Evolutionary conservation across 2,888 invertebrate genomes (phyloP).

Genomic region (Cabera pusaria): DNA sequence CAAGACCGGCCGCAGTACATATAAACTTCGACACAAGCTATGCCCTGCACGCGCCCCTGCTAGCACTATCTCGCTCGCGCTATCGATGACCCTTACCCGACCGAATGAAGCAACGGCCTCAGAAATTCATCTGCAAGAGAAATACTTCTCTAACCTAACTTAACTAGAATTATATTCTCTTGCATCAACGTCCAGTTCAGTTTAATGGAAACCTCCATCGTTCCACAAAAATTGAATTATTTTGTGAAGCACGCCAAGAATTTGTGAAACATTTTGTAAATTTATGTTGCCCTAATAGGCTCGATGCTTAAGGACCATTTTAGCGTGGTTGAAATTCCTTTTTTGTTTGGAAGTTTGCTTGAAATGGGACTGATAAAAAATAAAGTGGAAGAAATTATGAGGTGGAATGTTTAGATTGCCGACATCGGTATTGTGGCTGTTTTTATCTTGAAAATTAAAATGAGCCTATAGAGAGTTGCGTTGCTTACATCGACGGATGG

Average conservation of each 20-base stretch:
- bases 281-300: slow-evolving; percentile 69
- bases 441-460: no score
- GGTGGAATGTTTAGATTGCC: slow-evolving; percentile 52
- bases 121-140: slow-evolving; percentile 29
- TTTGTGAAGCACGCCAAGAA: slow-evolving; percentile 64
- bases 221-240: slow-evolving; percentile 61
- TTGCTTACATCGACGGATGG: slow-evolving; percentile 14
- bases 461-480: slow-evolving; percentile 38
- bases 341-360: slow-evolving; percentile 48
- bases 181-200: slow-evolving; percentile 11
- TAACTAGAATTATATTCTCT: slow-evolving; percentile 18
- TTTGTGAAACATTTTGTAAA: slow-evolving; percentile 60
- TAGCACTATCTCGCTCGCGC: slow-evolving; percentile 56
- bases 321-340: slow-evolving; percentile 76
- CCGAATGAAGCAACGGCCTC: slow-evolving; percentile 54
- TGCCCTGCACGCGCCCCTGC: slow-evolving; percentile 13
- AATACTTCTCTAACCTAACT: slow-evolving; percentile 4
- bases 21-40: slow-evolving; percentile 1
- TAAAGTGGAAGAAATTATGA: slow-evolving; percentile 56
- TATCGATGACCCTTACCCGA: slow-evolving; percentile 49
- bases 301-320: slow-evolving; percentile 79
- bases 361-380: slow-evolving; percentile 50
- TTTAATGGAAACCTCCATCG: slow-evolving; percentile 49
- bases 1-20: slow-evolving; percentile 11
- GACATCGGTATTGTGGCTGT: slow-evolving; percentile 43